These are phyloP conservation scores for Rattus norvegicus DNA, from an alignment of 2,113 vertebrate genomes.

Conservation along the genomic window GRCr8 NC_086020.1:210696501-210697000, in stretches of 20 bases:
- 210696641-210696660: not conserved
- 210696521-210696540: conserved; percentile 16
- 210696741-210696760: not conserved
- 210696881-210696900: not conserved
- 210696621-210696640: not conserved
- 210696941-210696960: not conserved
- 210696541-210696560: conserved; percentile 4
- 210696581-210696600: not conserved
- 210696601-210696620: not conserved
- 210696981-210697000: not conserved
- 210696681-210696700: not conserved
- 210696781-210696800: not conserved
- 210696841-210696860: not conserved
- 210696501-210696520: not conserved
- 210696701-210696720: not conserved
- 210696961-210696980: not conserved
- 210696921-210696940: not conserved
- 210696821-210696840: not conserved
- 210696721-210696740: not conserved
- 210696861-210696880: not conserved
- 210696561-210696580: too few relatives aligned
- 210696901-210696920: not conserved
- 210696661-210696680: not conserved
- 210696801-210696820: not conserved
- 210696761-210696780: not conserved